A percentile compares a stretch with the other conserved stretches of the same genome.
These are phyloP conservation scores for Pheosia tremula DNA, from an alignment of 2,888 invertebrate species.

Conservation along the genomic window DNA sequence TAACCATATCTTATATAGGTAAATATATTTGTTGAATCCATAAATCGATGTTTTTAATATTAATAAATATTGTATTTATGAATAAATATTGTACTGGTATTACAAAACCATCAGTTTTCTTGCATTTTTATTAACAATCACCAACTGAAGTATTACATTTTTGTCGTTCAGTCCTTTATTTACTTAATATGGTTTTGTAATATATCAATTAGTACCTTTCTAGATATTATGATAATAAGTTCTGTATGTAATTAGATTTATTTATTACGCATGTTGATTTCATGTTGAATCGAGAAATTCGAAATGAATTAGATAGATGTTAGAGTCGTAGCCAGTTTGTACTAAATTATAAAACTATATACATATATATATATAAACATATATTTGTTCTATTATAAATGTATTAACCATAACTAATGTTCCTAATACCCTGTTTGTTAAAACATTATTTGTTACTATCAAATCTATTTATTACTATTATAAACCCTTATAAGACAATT, in stretches of 20 bases:
- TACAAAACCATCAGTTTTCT: conserved; percentile 1
- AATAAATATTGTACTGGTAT: neutral
- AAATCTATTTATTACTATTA: too few relatives aligned
- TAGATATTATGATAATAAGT: neutral
- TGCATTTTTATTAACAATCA: neutral
- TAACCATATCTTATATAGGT: neutral
- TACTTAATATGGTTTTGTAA: neutral
- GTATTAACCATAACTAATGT: conserved; percentile 3
- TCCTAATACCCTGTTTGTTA: conserved; percentile 1
- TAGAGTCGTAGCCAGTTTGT: neutral
- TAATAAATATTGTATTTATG: neutral
- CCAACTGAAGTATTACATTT: neutral
- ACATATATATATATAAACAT: neutral
- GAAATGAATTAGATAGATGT: neutral
- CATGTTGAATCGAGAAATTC: neutral
- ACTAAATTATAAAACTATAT: neutral
- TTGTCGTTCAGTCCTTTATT: neutral
- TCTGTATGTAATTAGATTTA: neutral
- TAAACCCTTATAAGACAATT: conserved; percentile 21
- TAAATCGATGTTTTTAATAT: neutral
- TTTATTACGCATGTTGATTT: neutral
- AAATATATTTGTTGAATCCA: neutral
- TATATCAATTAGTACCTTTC: neutral
- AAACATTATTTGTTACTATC: neutral
- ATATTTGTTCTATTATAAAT: neutral